Conservation (phyloP, 1,140 invertebrate genomes). For the Platorchestia sp. region DNA sequence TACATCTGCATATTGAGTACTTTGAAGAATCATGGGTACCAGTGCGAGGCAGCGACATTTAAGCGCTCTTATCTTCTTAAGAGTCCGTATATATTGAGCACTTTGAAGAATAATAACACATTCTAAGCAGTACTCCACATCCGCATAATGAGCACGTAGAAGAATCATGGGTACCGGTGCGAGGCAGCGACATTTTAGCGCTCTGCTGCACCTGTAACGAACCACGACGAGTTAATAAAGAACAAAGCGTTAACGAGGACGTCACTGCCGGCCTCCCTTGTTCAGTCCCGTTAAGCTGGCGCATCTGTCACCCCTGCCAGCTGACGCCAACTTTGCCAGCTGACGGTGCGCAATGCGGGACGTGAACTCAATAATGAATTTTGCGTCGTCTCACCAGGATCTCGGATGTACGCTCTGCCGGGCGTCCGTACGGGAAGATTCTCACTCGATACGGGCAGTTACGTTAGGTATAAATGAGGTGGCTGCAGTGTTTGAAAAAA, state of each 20-base stretch:
- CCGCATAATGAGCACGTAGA: too few relatives aligned
- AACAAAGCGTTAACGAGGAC: neutral
- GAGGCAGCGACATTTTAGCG: neutral
- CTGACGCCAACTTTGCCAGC: neutral
- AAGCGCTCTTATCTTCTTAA: too few relatives aligned
- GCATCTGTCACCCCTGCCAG: neutral
- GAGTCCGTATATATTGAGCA: too few relatives aligned
- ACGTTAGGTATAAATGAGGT: neutral
- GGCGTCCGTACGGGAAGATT: neutral
- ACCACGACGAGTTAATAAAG: neutral
- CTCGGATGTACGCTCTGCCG: neutral
- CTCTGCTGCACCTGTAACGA: neutral
- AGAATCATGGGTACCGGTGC: neutral
- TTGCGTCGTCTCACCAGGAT: neutral
- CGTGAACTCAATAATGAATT: slow-evolving; percentile 6
- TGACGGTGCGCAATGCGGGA: neutral
- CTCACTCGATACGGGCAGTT: neutral
- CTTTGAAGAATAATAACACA: too few relatives aligned
- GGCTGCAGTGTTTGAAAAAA: neutral
- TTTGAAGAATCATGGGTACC: neutral
- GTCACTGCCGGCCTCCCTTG: neutral
- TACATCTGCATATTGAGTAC: too few relatives aligned
- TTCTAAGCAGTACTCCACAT: too few relatives aligned
- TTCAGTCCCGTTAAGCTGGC: neutral
- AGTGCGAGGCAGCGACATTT: neutral